phyloP scores from a whole-genome alignment of 2,888 invertebrate genomes.

The Zygothrica quintamaculata region DNA sequence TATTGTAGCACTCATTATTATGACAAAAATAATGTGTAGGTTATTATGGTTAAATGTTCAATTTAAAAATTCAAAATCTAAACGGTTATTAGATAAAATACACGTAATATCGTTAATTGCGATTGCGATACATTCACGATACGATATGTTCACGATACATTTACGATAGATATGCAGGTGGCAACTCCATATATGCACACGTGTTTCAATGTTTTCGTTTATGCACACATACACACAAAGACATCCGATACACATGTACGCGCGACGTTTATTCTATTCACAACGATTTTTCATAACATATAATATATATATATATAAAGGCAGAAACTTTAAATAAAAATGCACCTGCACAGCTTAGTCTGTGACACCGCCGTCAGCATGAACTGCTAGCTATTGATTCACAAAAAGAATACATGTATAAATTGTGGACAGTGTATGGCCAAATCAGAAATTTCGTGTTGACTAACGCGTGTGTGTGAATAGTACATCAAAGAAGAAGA shows the following conservation, averaged over 20 bases:
- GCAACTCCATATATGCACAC: conserved; percentile 26
- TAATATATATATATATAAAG: not conserved
- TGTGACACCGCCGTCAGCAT: conserved; percentile 6
- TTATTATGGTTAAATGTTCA: no score
- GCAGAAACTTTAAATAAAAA: not conserved
- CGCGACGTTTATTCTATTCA: conserved; percentile 15
- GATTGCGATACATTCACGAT: conserved; percentile 10
- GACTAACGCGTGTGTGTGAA: conserved; percentile 8
- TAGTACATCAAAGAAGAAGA: conserved; percentile 23
- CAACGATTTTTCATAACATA: conserved; percentile 23
- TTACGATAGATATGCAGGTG: conserved; percentile 3
- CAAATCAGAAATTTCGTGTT: conserved; percentile 2
- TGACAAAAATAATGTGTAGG: no score
- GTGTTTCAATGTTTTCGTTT: not conserved
- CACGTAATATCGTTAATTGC: conserved; percentile 4
- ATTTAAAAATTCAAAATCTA: conserved; percentile 6
- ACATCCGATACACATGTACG: not conserved
- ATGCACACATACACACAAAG: not conserved
- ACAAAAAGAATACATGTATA: conserved; percentile 23
- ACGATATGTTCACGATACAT: conserved; percentile 13
- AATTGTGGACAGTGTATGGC: not conserved
- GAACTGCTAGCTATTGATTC: not conserved
- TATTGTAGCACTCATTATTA: no score
- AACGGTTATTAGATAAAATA: conserved; percentile 31
- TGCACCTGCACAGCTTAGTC: conserved; percentile 8